Evolutionary conservation across 2,888 invertebrate species (phyloP).

Genomic region (Lepidochrysops patricia): DNA sequence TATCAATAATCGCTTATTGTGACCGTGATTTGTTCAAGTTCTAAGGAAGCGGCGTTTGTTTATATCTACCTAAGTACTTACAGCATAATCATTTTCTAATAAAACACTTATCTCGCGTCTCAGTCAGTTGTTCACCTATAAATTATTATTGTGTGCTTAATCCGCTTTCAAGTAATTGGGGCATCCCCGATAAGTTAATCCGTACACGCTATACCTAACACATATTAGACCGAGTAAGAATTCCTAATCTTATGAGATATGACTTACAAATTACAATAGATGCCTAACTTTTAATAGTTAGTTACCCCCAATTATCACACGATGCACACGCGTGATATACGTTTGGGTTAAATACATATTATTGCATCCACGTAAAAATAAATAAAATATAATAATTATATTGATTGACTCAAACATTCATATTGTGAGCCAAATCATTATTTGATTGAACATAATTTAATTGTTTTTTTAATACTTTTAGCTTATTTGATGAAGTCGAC

Average conservation of each 20-base stretch:
- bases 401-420: too few species aligned
- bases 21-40: slow-evolving; percentile 32
- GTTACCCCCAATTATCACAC: too few species aligned
- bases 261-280: neutral
- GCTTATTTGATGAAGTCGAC: too few species aligned
- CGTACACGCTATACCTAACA: neutral
- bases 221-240: neutral
- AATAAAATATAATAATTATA: neutral
- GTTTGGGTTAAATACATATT: too few species aligned
- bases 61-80: slow-evolving; percentile 10
- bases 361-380: neutral
- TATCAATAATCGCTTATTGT: slow-evolving; percentile 27
- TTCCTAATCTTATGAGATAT: neutral
- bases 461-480: too few species aligned
- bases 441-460: too few species aligned
- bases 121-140: neutral
- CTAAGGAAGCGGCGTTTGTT: slow-evolving; percentile 28
- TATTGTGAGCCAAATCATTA: too few species aligned
- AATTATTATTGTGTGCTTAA: neutral
- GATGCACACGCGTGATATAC: too few species aligned
- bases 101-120: slow-evolving; percentile 1
- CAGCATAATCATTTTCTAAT: slow-evolving; percentile 22
- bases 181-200: neutral
- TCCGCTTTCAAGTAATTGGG: neutral
- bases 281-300: neutral